Evolutionary conservation across 2,797 vertebrate genomes (phyloP), one percentile per base, ranked within the genome.

Genomic region (Trachurus trachurus): DNA sequence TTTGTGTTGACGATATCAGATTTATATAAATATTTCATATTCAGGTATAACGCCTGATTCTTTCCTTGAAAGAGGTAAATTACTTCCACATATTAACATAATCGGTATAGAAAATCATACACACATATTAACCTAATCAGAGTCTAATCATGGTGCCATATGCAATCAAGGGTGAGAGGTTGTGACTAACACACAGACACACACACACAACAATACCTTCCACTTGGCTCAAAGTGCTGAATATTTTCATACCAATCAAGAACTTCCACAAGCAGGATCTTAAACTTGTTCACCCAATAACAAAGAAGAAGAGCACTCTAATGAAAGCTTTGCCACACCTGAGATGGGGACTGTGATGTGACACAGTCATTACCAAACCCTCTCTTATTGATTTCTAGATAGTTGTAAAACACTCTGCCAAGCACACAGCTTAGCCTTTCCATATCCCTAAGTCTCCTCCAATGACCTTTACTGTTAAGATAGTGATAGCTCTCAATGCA

Each of bases 391-490:
- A 92, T 92, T 92, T 89, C 52, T 74, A 85, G 88, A 87, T 89
- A 86, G 87, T 86, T 85, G 87, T 87, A 87, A 83, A 91, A 92
- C 86, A 86, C 84, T 87, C 75, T 72, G 42, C 80, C 84, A 65
- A 87, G 84, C 83, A 85, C 85, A 83, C 79, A 88, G 89, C 86
- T 94, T 92, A 94, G 92, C 89, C 88, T 86, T 87, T 84, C 76
- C 78, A 83, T 87, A 89, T 89, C 87, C 86, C 68, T 64, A 44
- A 84, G 83, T 92, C 89, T 92, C 92, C 83, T 91, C 81, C 85
- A 82, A 37, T 93, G 92, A 94, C 94, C 93, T 94, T 94, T 93
- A 90, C 91, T 87, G 91, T 87, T 88, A 78, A 87, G 86, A 92
- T 82, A 78, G 85, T 91, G 91, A 92, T 87, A 80, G 88, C 88